These are phyloP conservation scores for Eledona agricola DNA, from an alignment of 2,888 invertebrate genomes.

Conservation along the genomic window DNA sequence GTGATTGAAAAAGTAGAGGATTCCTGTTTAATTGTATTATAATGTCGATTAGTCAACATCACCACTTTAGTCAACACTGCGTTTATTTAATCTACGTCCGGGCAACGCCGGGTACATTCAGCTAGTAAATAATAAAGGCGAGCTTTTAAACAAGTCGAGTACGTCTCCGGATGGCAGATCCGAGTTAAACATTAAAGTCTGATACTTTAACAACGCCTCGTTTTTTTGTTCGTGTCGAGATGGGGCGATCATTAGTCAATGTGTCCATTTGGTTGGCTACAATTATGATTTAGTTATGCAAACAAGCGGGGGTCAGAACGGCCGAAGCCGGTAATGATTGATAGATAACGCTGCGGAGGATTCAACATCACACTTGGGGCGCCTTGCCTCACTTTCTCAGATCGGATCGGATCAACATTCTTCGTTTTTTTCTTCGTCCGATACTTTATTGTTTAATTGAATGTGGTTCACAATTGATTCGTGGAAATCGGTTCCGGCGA, in stretches of 20 bases:
- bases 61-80: too few relatives aligned
- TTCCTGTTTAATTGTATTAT: too few relatives aligned
- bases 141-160: conserved; percentile 40
- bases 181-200: conserved; percentile 39
- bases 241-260: conserved; percentile 61
- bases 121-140: conserved; percentile 37
- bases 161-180: conserved; percentile 39
- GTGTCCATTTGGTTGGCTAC: conserved; percentile 60
- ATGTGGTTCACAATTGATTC: conserved; percentile 1
- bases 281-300: conserved; percentile 64
- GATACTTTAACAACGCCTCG: conserved; percentile 44
- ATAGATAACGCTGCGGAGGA: conserved; percentile 53
- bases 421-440: too few relatives aligned
- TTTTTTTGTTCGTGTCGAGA: conserved; percentile 49
- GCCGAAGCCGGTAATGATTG: conserved; percentile 54
- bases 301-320: conserved; percentile 61
- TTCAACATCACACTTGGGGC: conserved; percentile 58
- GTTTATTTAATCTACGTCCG: too few relatives aligned
- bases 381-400: conserved; percentile 27
- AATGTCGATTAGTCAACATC: too few relatives aligned
- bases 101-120: conserved; percentile 13
- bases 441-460: too few relatives aligned
- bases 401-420: conserved; percentile 24
- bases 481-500: too few relatives aligned
- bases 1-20: too few relatives aligned